These are phyloP conservation scores for Rhinella marina DNA, from an alignment of 2,797 vertebrate species.

Conservation along the genomic window DNA sequence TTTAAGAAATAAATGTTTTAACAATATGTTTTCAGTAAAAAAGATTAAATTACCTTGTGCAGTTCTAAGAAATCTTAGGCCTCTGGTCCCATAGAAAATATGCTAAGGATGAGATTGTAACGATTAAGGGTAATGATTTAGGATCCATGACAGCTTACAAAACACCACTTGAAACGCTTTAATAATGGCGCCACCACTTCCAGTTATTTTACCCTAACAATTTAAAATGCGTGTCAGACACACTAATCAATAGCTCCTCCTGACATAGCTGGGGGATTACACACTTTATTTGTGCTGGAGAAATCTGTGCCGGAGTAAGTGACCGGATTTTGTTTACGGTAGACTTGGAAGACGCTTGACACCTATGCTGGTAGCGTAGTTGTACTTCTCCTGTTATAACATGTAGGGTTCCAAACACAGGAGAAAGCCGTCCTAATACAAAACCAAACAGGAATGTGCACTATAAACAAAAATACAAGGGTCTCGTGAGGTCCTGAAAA, in stretches of 20 bases:
- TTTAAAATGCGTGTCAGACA: neutral
- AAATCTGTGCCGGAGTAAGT: neutral
- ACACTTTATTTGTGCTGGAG: conserved; percentile 31
- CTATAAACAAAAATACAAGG: neutral
- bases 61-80: too few relatives aligned
- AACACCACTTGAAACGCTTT: neutral
- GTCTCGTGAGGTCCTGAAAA: neutral
- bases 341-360: conserved; percentile 11
- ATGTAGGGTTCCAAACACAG: conserved; percentile 4
- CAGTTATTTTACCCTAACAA: neutral
- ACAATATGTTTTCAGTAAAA: neutral
- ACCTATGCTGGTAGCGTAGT: conserved; percentile 34
- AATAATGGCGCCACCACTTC: conserved; percentile 8
- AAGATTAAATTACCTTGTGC: neutral
- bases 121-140: neutral
- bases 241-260: neutral
- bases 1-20: too few relatives aligned
- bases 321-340: conserved; percentile 31
- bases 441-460: conserved; percentile 38
- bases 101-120: neutral
- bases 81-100: neutral
- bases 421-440: conserved; percentile 5
- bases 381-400: conserved; percentile 37
- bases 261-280: neutral
- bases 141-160: neutral